Evolutionary conservation across 1,140 invertebrate genomes (phyloP), one percentile per base, ranked within the genome.

Genomic region (Rhyzopertha dominica): DNA sequence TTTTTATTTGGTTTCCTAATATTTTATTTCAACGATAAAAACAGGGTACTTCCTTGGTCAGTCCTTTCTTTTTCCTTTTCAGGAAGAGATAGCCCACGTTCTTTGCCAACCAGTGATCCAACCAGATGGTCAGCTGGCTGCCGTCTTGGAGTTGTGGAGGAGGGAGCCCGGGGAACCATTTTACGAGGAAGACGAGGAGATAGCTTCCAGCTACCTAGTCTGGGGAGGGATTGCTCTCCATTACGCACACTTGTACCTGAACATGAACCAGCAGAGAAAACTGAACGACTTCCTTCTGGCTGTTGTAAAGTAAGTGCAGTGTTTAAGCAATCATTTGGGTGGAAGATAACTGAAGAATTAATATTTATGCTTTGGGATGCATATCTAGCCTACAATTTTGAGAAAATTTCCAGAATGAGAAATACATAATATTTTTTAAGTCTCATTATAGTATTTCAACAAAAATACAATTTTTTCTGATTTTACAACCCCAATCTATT

Each of bases 271-370:
- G 53, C 81, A 85, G 57, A 69, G 78, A 48, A 77, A 77, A 54
- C 65, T 87, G 0, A 83, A 82, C 53, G 80, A 81, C 25, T 87
- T 87, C 60, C 72, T 87, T 1, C 63, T 87, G 19, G 74, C 78
- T 30, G 84, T 87, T 5, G 81, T 84, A 32, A 84, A 81, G 81
- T 84, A 69, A 74, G 74, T 68, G 19, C n/a, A n/a, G n/a, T n/a
- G n/a, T n/a, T n/a, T n/a, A n/a, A n/a, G n/a, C n/a, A n/a, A n/a
- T n/a, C n/a, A n/a, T n/a, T n/a, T n/a, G n/a, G n/a, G n/a, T n/a
- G n/a, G n/a, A n/a, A n/a, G n/a, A n/a, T n/a, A n/a, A n/a, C n/a
- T n/a, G n/a, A n/a, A n/a, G n/a, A n/a, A n/a, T 26, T 26, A 7
- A 26, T 8, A 26, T 26, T 26, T 8, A 26, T 26, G 7, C 24